Evolutionary conservation across 2,113 vertebrate genomes (phyloP), one percentile per base, ranked within the genome.

Genomic region (Proterorhinus semilunaris): DNA sequence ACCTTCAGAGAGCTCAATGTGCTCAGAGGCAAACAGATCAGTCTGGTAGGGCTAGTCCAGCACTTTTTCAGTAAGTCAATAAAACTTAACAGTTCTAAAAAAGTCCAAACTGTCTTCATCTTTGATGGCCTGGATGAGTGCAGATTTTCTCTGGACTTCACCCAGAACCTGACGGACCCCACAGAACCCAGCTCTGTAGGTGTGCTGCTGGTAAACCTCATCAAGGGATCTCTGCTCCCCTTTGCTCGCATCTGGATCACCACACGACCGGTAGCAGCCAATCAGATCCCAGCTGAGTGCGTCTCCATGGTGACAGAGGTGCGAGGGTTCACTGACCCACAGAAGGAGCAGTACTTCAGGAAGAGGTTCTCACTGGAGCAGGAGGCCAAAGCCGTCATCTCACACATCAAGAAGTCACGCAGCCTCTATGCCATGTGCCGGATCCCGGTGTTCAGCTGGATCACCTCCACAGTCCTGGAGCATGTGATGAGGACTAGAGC

Each of bases 381-480:
- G 12, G 2, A 44, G 58, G 58, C 13, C 8, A 49, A 2, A 10
- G 47, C 12, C 13, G 9, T 74, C 66, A 55, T 79, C 53, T 69
- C 66, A 54, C 67, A 75, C 67, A 52, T 75, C 42, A 59, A 75
- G 66, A 53, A 10, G 7, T 65, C 73, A 8, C 66, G 47, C 27
- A 75, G 74, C 54, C 68, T 76, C 62, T 57, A 76, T 62, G 66
- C 59, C 54, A 76, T 76, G 74, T 76, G 74, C 62, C 74, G 70
- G 62, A 76, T 70, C 54, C 74, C 75, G 36, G 64, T 77, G 64
- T 77, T 77, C 75, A 71, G 75, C 50, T 77, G 75, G 53, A 55
- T 55, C 53, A 55, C 53, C 53, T 55, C 53, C 53, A 55, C 53
- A 55, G 53, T 55, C 53, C 75, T 82, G 72, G 4, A 1, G 63